Evolutionary conservation across 2,113 vertebrate species (phyloP), one percentile per base, ranked within the genome.

Genomic region (Bubo blakistoni): DNA sequence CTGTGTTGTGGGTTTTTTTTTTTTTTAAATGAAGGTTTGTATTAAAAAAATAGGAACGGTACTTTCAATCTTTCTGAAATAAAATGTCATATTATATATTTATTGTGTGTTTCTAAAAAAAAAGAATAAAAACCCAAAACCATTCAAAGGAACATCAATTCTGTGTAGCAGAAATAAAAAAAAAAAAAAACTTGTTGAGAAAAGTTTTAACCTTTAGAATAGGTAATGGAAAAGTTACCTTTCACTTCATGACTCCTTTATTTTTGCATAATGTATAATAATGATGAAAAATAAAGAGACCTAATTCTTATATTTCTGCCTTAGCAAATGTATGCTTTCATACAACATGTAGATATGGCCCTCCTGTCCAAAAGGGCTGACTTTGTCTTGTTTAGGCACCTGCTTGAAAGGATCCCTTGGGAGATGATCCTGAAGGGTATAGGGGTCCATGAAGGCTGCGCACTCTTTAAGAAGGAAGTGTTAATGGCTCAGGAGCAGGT

Each of bases 301-400:
- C 9, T 3, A 30, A 11, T 76, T 76, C 36, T 52, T 66, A 22
- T 15, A 24, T 52, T 34, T 58, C 6, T 76, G 17, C 10, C 15
- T 72, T 44, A n/a, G 21, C 9, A 67, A 70, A 52, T 27, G 2
- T 26, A 32, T 27, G 13, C 9, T 58, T 62, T 27, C 22, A 32
- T 51, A 21, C 13, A 49, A 55, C 17, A 34, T 0, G 0, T 51
- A 80, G 12, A 21, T 47, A 36, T 10, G 14, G 4, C 2, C 26
- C n/a, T 74, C 11, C 13, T 54, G 11, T 40, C 11, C 40, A 40
- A 40, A 40, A 40, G 40, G 40, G 40, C 40, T 40, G 40, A 40
- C 40, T 40, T 40, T 40, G 40, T 40, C 40, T 40, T 40, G 10
- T 40, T 40, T 40, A 40, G 40, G 40, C 40, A 40, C 10, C 4